Evolutionary conservation across 2,797 vertebrate species (phyloP), one percentile per base, ranked within the genome.

Genomic region (Anguilla anguilla): DNA sequence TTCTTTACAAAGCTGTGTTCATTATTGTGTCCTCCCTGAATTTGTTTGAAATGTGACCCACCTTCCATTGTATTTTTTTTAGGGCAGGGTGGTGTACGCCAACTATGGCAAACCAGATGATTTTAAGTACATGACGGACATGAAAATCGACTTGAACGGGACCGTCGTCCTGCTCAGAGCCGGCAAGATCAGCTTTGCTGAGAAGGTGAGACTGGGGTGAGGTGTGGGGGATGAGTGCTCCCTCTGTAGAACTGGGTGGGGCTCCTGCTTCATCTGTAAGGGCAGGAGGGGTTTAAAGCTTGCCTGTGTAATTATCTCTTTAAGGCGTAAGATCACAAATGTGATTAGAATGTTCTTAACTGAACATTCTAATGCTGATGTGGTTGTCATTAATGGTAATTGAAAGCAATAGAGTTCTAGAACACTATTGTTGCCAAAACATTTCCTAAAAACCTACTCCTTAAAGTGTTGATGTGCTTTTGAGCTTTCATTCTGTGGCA

Each of bases 51-150:
- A 61, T 59, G 28, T 84, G 31, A 59, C 83, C 15, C n/a, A 13
- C 35, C 28, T 3, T 13, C 13, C 31, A 6, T 61, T 7, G 2
- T 43, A 72, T 79, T 92, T 1, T 84, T 79, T 92, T 1, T 84
- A 99, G 98, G 98, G 97, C 5, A 96, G 93, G 89, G 94, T 98
- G 49, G 90, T 99, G 39, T 97, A 97, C 35, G 97, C 94, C 17
- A 97, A 97, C 92, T 98, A 97, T 51, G 98, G 98, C 4, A 92
- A 84, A 13, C 94, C 88, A 81, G 88, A 94, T 64, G 98, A 99
- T 90, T 95, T 99, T 89, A 87, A 93, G 1, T 6, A 79, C 0
- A 57, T 98, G 51, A 28, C 49, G 7, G 82, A 28, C 0, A 39
- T 0, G 0, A 49, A 0, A 0, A 0, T 96, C n/a, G 1, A 91